phyloP scores from a whole-genome alignment of 2,113 vertebrate species.

The Fulica atra region DNA sequence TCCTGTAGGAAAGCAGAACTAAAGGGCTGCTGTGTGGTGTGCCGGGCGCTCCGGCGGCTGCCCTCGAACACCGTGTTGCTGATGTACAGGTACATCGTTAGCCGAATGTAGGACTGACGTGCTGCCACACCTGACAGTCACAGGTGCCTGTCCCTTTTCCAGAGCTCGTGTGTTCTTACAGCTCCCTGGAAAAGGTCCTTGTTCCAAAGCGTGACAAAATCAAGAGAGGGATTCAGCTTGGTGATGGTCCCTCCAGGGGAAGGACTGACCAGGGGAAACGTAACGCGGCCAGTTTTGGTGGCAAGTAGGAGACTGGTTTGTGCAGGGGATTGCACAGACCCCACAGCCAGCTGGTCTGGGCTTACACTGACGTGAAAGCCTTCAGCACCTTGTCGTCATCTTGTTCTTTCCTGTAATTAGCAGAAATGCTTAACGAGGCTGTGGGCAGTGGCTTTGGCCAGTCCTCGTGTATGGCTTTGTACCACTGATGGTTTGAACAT shows the following conservation, averaged over 20 bases:
- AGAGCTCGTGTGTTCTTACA: not conserved
- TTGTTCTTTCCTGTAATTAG: not conserved
- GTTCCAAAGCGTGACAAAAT: not conserved
- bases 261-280: not conserved
- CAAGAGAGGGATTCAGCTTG: not conserved
- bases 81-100: not conserved
- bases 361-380: not conserved
- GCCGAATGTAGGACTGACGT: not conserved
- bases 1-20: accelerated
- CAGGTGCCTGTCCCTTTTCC: not conserved
- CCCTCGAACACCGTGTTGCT: not conserved
- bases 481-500: accelerated
- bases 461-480: not conserved
- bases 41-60: not conserved
- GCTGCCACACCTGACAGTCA: not conserved
- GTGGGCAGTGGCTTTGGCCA: not conserved
- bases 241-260: not conserved
- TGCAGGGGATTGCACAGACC: not conserved
- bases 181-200: not conserved
- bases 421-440: not conserved
- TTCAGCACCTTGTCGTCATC: not conserved
- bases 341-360: accelerated
- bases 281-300: not conserved
- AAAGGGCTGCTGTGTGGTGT: not conserved
- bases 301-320: not conserved